Percentiles rank a stretch among this genome's conserved stretches.
Evolutionary conservation across 2,113 vertebrate genomes (phyloP).

Genomic region (Coturnix japonica): DNA sequence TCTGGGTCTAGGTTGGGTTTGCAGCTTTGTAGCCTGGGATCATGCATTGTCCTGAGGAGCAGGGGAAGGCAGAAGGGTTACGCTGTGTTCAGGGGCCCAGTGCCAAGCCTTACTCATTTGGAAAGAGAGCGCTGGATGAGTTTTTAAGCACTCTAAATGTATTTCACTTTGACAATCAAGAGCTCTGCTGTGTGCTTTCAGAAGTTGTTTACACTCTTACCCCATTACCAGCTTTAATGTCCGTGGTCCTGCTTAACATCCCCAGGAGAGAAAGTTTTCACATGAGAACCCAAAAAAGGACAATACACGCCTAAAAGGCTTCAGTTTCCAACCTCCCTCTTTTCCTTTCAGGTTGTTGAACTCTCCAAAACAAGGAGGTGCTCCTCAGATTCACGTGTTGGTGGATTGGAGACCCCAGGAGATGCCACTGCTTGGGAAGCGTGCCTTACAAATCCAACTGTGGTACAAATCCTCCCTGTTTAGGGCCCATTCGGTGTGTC

Average conservation of each 20-base stretch:
- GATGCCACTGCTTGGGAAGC: neutral
- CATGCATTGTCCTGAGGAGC: neutral
- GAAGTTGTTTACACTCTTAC: slow-evolving; percentile 22
- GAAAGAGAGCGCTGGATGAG: slow-evolving; percentile 30
- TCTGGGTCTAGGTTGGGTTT: neutral
- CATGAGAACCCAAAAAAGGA: neutral
- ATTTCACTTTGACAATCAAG: slow-evolving; percentile 46
- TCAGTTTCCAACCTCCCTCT: neutral
- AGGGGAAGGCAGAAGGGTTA: neutral
- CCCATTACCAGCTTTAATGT: slow-evolving; percentile 42
- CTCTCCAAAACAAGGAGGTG: neutral
- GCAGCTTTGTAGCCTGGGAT: neutral
- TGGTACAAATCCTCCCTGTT: rapidly evolving
- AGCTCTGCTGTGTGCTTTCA: slow-evolving; percentile 1
- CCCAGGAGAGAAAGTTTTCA: neutral
- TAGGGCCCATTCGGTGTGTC: neutral
- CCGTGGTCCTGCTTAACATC: neutral
- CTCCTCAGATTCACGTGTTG: rapidly evolving
- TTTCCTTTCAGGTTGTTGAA: neutral
- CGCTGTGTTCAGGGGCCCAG: neutral
- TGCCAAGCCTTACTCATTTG: slow-evolving; percentile 40
- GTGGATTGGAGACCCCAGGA: neutral
- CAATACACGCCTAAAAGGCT: neutral
- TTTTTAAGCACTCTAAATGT: slow-evolving; percentile 31
- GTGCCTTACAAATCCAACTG: neutral